Conservation (phyloP, 2,797 vertebrate genomes). For the Smutsia temminckii region DNA sequence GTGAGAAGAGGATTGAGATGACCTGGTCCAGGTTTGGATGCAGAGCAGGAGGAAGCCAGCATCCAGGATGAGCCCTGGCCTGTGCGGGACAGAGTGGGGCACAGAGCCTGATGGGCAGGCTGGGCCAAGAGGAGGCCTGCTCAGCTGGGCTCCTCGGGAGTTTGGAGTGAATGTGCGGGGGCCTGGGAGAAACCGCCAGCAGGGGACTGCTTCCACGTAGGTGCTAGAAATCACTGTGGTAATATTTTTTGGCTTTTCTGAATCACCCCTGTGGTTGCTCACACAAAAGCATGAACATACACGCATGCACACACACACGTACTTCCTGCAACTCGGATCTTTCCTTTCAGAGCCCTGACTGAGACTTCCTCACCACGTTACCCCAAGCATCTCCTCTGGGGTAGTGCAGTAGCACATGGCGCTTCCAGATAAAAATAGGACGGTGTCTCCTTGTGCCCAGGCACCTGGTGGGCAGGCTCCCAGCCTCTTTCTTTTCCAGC, state of each 20-base stretch:
- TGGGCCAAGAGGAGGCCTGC: background rate
- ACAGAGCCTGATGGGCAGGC: background rate
- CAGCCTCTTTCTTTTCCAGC: conserved; percentile 57
- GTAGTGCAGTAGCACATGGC: conserved; percentile 77
- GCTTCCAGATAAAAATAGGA: conserved; percentile 84
- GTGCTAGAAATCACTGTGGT: background rate
- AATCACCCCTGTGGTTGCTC: background rate
- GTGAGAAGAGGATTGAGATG: background rate
- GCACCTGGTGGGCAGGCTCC: conserved; percentile 78
- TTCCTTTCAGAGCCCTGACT: background rate
- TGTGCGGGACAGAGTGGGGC: background rate
- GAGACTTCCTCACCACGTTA: background rate
- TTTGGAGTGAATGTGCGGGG: background rate
- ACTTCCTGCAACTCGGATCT: background rate
- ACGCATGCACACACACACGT: background rate
- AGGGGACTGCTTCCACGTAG: accelerated
- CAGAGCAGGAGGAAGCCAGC: background rate
- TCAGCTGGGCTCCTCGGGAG: background rate
- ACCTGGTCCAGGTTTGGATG: background rate
- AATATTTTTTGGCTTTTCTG: background rate
- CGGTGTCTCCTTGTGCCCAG: conserved; percentile 66
- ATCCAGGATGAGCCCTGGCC: accelerated
- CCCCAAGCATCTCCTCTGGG: conserved; percentile 68
- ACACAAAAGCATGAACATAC: accelerated
- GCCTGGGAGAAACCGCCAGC: conserved; percentile 11